These are phyloP conservation scores for Tupaia tana DNA, from an alignment of 2,113 vertebrate species.

Conservation along the genomic window DNA sequence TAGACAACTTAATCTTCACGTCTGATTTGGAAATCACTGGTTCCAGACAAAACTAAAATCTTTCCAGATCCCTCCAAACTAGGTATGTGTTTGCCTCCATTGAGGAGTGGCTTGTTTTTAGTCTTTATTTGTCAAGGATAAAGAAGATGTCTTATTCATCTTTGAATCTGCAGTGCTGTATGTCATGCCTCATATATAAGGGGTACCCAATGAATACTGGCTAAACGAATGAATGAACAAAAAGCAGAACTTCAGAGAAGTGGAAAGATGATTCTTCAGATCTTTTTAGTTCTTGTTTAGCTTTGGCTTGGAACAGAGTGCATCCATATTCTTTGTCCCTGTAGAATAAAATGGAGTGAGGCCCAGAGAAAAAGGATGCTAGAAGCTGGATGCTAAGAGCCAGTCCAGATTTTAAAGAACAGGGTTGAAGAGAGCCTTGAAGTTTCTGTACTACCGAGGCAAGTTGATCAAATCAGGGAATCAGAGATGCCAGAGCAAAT, in stretches of 20 bases:
- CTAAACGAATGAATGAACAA: slow-evolving; percentile 8
- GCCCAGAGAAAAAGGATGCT: not conserved
- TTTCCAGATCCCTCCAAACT: not conserved
- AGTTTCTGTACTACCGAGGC: not conserved
- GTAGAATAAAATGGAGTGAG: not conserved
- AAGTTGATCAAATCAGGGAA: slow-evolving; percentile 2
- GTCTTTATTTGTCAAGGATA: not conserved
- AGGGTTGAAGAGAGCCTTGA: not conserved
- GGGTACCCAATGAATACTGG: not conserved
- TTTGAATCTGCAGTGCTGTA: not conserved
- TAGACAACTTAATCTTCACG: not conserved
- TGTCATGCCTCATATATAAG: not conserved
- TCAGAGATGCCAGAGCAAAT: not conserved
- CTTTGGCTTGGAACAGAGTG: not conserved
- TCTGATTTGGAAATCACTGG: not conserved
- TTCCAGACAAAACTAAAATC: not conserved
- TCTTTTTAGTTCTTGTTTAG: not conserved
- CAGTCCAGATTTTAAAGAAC: not conserved
- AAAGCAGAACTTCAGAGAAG: not conserved
- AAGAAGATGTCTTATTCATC: not conserved
- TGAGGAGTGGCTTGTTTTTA: not conserved
- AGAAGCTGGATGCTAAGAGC: not conserved
- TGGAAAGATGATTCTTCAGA: not conserved
- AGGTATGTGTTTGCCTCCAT: not conserved
- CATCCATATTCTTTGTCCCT: not conserved